Conservation (phyloP, 2,888 invertebrate species). For the Graphium colonna region DNA sequence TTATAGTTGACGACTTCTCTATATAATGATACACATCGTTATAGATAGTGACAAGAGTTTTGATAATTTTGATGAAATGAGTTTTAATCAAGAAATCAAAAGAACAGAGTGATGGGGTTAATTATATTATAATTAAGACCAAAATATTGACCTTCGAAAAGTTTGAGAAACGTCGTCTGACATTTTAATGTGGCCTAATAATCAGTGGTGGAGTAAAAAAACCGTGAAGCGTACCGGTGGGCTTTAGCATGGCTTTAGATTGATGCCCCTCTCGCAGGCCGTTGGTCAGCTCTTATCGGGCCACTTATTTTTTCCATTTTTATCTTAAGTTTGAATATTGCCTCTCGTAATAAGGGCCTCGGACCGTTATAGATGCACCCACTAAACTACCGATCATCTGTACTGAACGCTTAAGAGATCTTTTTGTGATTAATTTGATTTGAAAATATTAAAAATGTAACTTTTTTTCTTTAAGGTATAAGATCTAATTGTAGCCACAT, state of each 20-base stretch:
- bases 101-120: too few species aligned
- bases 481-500: too few species aligned
- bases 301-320: conserved; percentile 52
- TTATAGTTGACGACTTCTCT: too few species aligned
- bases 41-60: too few species aligned
- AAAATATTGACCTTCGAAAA: too few species aligned
- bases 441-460: too few species aligned
- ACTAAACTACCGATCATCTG: conserved; percentile 49
- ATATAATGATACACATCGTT: too few species aligned
- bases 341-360: conserved; percentile 63
- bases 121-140: too few species aligned
- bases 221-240: conserved; percentile 60
- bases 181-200: conserved; percentile 77
- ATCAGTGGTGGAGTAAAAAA: conserved; percentile 65
- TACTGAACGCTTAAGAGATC: not conserved
- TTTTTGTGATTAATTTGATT: too few species aligned
- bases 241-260: conserved; percentile 72
- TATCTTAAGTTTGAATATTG: conserved; percentile 69
- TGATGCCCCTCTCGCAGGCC: conserved; percentile 55
- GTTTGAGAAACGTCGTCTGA: conserved; percentile 54
- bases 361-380: conserved; percentile 58
- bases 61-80: too few species aligned
- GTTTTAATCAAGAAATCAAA: too few species aligned
- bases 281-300: conserved; percentile 47
- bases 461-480: too few species aligned